Evolutionary conservation across 2,113 vertebrate species (phyloP).

Genomic region (Dipodomys merriami): DNA sequence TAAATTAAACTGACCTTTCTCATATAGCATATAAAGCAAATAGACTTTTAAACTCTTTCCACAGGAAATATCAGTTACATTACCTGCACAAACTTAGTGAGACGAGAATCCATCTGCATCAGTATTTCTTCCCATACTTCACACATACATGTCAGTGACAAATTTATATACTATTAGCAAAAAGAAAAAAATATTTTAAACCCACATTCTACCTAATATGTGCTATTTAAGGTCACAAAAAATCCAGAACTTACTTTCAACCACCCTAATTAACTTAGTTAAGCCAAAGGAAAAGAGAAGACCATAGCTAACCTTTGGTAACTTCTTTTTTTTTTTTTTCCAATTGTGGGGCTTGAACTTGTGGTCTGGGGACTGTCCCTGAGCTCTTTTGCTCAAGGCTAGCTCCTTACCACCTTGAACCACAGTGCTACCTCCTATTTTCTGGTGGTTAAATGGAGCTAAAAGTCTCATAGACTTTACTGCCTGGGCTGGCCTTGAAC

Average conservation of each 20-base stretch:
- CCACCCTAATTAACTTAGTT: constrained; percentile 46
- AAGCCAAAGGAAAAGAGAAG: constrained; percentile 22
- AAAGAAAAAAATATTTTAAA: constrained; percentile 14
- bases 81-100: constrained; percentile 99
- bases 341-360: too few relatives aligned
- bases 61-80: neutral
- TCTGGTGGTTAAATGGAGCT: too few relatives aligned
- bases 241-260: constrained; percentile 52
- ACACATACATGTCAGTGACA: constrained; percentile 97
- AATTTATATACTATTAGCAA: constrained; percentile 92
- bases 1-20: neutral
- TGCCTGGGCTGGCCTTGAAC: too few relatives aligned
- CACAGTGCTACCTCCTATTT: too few relatives aligned
- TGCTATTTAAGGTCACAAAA: constrained; percentile 20
- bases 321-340: neutral
- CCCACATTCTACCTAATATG: neutral
- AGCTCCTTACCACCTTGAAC: too few relatives aligned
- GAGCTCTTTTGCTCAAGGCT: too few relatives aligned
- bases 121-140: constrained; percentile 99
- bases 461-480: too few relatives aligned
- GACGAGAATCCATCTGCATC: constrained; percentile 97
- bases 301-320: neutral
- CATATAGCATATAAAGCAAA: neutral
- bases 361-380: too few relatives aligned
- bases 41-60: neutral